phyloP scores from a whole-genome alignment of 2,888 invertebrate species.

The Uloborus plumipes region DNA sequence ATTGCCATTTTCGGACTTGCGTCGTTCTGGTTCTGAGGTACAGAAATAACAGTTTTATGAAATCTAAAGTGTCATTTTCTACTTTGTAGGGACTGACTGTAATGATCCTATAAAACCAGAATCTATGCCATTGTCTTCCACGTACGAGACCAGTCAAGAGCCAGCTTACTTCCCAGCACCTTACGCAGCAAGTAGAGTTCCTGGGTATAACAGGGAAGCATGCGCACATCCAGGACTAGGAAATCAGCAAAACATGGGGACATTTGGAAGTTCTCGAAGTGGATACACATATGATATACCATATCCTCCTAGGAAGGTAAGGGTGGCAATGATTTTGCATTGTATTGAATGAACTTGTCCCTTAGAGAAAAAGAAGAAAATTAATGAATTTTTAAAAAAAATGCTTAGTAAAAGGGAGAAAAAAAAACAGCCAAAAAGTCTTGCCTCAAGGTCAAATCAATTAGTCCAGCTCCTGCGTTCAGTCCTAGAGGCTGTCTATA shows the following conservation, averaged over 20 bases:
- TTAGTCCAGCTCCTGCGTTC: too few relatives aligned
- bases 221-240: constrained; percentile 31
- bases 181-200: constrained; percentile 53
- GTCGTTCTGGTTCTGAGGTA: too few relatives aligned
- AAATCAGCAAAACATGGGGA: constrained; percentile 53
- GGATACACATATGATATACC: constrained; percentile 63
- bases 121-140: constrained; percentile 40
- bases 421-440: too few relatives aligned
- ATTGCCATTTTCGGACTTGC: too few relatives aligned
- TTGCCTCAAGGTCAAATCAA: too few relatives aligned
- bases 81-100: constrained; percentile 7
- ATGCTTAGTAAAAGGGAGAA: too few relatives aligned
- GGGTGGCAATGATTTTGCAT: neutral
- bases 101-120: constrained; percentile 51
- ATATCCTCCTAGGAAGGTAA: constrained; percentile 51
- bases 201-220: constrained; percentile 44
- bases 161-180: constrained; percentile 64
- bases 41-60: too few relatives aligned
- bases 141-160: constrained; percentile 56
- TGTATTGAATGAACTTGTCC: too few relatives aligned
- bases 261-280: constrained; percentile 57
- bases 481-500: too few relatives aligned
- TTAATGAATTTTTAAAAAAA: too few relatives aligned
- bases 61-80: too few relatives aligned
- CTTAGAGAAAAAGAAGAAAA: too few relatives aligned